Percentiles rank a stretch among this genome's conserved stretches.
phyloP scores from a whole-genome alignment of 2,888 invertebrate genomes.

The Stenoptilia bipunctidactyla region DNA sequence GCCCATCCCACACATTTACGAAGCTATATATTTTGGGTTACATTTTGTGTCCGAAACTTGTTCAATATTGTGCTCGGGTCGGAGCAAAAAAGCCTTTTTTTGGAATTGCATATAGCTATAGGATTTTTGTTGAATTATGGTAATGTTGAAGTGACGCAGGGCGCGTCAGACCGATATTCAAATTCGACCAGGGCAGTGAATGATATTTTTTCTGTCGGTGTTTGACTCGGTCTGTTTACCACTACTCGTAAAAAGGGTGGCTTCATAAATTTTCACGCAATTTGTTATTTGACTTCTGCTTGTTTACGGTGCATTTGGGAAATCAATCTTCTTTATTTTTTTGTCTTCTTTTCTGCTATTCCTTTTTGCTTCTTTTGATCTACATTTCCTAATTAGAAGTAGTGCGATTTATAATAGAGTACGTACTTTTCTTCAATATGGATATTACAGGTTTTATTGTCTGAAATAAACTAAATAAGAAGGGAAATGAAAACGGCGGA shows the following conservation, averaged over 20 bases:
- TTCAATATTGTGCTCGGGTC: slow-evolving; percentile 48
- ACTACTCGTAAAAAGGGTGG: slow-evolving; percentile 26
- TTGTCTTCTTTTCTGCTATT: too few species aligned
- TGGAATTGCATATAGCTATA: slow-evolving; percentile 25
- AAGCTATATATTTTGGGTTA: slow-evolving; percentile 5
- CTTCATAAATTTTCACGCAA: slow-evolving; percentile 23
- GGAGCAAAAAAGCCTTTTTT: slow-evolving; percentile 45
- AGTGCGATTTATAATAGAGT: too few species aligned
- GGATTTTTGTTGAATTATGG: slow-evolving; percentile 62
- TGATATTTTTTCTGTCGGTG: slow-evolving; percentile 28
- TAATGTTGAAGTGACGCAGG: slow-evolving; percentile 52
- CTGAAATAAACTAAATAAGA: background rate
- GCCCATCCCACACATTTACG: slow-evolving; percentile 11
- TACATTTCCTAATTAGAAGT: too few species aligned
- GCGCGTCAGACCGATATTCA: slow-evolving; percentile 52
- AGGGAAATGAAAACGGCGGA: slow-evolving; percentile 13
- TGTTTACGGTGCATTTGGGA: background rate
- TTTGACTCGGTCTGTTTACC: slow-evolving; percentile 30
- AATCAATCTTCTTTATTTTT: background rate
- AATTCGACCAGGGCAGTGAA: slow-evolving; percentile 40
- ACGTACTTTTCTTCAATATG: too few species aligned
- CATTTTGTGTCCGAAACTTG: slow-evolving; percentile 25
- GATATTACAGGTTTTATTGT: too few species aligned
- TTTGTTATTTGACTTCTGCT: slow-evolving; percentile 15
- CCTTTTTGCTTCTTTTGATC: too few species aligned